Conservation (phyloP, 2,888 invertebrate genomes). For the Byasa hedistus region DNA sequence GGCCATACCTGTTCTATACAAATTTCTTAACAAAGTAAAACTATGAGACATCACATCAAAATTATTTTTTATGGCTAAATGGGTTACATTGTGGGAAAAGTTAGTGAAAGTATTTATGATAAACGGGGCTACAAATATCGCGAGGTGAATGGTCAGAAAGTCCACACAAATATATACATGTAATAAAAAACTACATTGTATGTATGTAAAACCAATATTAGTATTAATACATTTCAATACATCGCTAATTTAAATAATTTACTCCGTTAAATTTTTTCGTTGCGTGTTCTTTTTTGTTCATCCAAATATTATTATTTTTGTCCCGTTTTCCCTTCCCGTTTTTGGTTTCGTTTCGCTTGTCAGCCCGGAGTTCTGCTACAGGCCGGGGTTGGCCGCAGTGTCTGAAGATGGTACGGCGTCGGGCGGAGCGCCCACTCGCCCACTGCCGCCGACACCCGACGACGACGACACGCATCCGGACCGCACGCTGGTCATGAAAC, state of each 20-base stretch:
- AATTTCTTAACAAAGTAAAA: too few relatives aligned
- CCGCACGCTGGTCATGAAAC: slow-evolving; percentile 94
- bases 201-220: not conserved
- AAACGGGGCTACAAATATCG: too few relatives aligned
- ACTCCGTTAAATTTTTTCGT: slow-evolving; percentile 30
- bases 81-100: too few relatives aligned
- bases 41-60: too few relatives aligned
- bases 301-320: slow-evolving; percentile 12
- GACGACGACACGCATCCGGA: slow-evolving; percentile 91
- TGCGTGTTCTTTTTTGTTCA: slow-evolving; percentile 32
- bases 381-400: slow-evolving; percentile 84
- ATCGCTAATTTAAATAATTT: not conserved
- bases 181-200: not conserved
- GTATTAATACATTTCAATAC: not conserved
- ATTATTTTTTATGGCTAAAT: too few relatives aligned
- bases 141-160: too few relatives aligned
- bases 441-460: slow-evolving; percentile 96
- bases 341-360: slow-evolving; percentile 63
- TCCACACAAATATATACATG: too few relatives aligned
- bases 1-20: too few relatives aligned
- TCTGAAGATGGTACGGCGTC: slow-evolving; percentile 67
- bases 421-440: slow-evolving; percentile 89
- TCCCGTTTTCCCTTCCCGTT: slow-evolving; percentile 43
- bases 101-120: too few relatives aligned
- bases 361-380: slow-evolving; percentile 92